A percentile compares a stretch with the other conserved stretches of the same genome.
Evolutionary conservation across 2,113 vertebrate species (phyloP).

Genomic region (Mugil cephalus): DNA sequence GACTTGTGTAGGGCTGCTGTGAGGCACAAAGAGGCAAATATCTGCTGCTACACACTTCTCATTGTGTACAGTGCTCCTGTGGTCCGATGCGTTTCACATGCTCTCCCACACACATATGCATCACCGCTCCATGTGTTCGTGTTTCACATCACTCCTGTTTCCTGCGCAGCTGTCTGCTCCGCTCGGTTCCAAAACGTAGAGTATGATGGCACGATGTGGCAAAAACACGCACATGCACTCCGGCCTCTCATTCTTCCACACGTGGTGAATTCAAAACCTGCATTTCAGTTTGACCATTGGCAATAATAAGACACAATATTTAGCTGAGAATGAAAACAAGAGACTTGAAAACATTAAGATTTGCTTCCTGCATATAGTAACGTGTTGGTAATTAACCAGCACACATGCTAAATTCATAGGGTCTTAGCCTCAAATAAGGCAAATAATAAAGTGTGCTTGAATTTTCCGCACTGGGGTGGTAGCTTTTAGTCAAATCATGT

Average conservation of each 20-base stretch:
- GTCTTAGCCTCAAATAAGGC: not conserved
- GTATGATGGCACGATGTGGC: constrained; percentile 39
- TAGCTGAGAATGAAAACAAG: not conserved
- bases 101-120: constrained; percentile 14
- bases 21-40: constrained; percentile 6
- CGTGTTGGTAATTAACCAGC: not conserved
- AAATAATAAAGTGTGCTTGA: not conserved
- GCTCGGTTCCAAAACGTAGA: constrained; percentile 25
- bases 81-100: constrained; percentile 29
- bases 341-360: no score
- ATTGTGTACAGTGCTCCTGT: constrained; percentile 1
- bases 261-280: not conserved
- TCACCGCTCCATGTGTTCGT: constrained; percentile 33
- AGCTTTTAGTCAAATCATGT: not conserved
- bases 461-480: not conserved
- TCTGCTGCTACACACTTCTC: not conserved
- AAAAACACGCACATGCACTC: constrained; percentile 25
- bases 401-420: not conserved
- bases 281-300: not conserved
- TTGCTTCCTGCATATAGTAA: not conserved
- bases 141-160: constrained; percentile 62
- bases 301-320: not conserved
- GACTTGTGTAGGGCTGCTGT: constrained; percentile 3
- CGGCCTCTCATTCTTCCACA: constrained; percentile 1
- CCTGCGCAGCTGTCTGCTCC: constrained; percentile 69